These are phyloP conservation scores for Percopsis transmontana DNA, from an alignment of 2,113 vertebrate genomes.

Conservation along the genomic window DNA sequence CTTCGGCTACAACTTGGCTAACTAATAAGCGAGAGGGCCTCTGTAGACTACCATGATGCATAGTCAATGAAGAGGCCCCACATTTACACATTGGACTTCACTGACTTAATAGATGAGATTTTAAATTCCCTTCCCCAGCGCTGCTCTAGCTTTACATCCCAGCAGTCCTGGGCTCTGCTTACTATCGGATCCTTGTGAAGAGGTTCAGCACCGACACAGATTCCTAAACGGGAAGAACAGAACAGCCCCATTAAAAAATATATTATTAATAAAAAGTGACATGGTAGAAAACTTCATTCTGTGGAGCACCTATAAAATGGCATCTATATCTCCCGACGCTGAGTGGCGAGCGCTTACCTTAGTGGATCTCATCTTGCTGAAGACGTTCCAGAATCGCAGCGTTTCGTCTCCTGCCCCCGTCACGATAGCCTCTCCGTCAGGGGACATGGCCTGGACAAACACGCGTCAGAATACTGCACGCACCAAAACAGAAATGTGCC, in stretches of 20 bases:
- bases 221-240: constrained; percentile 73
- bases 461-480: neutral
- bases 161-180: constrained; percentile 11
- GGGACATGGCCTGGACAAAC: constrained; percentile 90
- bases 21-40: constrained; percentile 23
- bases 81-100: constrained; percentile 1
- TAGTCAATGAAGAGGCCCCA: constrained; percentile 31
- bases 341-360: constrained; percentile 79
- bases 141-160: constrained; percentile 8
- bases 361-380: constrained; percentile 97
- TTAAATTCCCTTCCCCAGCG: constrained; percentile 17
- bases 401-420: constrained; percentile 97
- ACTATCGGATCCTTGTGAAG: constrained; percentile 94
- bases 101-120: constrained; percentile 33
- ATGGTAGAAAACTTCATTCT: too few species aligned
- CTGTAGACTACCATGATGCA: constrained; percentile 40
- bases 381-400: constrained; percentile 97
- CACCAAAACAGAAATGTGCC: neutral
- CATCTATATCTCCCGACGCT: neutral
- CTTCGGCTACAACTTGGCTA: constrained; percentile 43
- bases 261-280: neutral
- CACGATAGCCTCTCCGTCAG: constrained; percentile 98
- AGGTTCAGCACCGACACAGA: constrained; percentile 93
- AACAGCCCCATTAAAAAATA: neutral
- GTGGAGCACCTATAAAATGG: too few species aligned